phyloP scores from a whole-genome alignment of 2,113 vertebrate species.

The Emberiza fucata region DNA sequence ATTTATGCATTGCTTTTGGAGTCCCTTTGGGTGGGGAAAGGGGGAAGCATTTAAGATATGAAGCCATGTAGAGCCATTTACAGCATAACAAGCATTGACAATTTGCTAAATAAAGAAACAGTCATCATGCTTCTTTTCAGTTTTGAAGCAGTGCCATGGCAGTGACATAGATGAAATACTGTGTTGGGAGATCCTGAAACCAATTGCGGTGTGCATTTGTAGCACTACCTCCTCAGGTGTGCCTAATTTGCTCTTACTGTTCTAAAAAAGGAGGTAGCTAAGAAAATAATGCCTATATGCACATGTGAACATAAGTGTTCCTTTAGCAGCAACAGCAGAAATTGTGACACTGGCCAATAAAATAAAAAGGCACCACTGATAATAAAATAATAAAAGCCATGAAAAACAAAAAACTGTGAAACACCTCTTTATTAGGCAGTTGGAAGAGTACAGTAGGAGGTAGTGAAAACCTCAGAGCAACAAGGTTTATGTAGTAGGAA shows the following conservation, averaged over 20 bases:
- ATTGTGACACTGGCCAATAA: background rate
- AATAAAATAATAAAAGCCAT: background rate
- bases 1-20: slow-evolving; percentile 33
- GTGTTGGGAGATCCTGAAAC: slow-evolving; percentile 41
- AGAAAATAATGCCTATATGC: background rate
- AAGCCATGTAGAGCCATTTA: slow-evolving; percentile 6
- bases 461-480: background rate
- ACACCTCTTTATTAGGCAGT: background rate
- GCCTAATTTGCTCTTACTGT: slow-evolving; percentile 65
- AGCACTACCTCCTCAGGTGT: slow-evolving; percentile 54
- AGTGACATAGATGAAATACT: slow-evolving; percentile 20
- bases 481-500: background rate
- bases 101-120: slow-evolving; percentile 63
- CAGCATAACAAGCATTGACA: slow-evolving; percentile 19
- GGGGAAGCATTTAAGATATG: slow-evolving; percentile 17
- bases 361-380: background rate
- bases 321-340: slow-evolving; percentile 10
- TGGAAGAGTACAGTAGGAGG: background rate
- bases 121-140: slow-evolving; percentile 10
- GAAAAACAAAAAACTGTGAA: background rate
- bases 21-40: background rate
- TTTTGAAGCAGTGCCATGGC: slow-evolving; percentile 40
- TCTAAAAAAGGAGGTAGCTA: slow-evolving; percentile 52
- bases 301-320: background rate
- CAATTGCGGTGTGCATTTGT: slow-evolving; percentile 63